Percentiles rank a stretch among this genome's conserved stretches.
Evolutionary conservation across 2,888 invertebrate species (phyloP).

Genomic region (Caenorhabditis macrosperma): DNA sequence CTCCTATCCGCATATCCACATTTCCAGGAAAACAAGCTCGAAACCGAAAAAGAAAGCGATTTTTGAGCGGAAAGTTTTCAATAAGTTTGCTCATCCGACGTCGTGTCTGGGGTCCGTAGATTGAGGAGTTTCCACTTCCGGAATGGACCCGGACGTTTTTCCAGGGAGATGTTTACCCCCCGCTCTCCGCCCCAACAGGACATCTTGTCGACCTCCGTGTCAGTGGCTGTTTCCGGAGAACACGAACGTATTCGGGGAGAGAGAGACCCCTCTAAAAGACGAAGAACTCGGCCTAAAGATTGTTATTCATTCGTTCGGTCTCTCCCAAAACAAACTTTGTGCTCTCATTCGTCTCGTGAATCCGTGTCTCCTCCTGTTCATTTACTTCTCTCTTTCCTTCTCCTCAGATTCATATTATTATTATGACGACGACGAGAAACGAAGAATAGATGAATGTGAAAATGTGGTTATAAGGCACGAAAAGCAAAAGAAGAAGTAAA

Average conservation of each 20-base stretch:
- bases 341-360: background rate
- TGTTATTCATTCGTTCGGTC: background rate
- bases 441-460: background rate
- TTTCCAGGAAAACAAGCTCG: too few relatives aligned
- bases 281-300: background rate
- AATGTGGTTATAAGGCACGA: background rate
- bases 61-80: background rate
- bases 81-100: too few relatives aligned
- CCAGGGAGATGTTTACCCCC: too few relatives aligned
- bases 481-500: background rate
- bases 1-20: too few relatives aligned
- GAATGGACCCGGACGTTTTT: too few relatives aligned
- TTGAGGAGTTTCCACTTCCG: too few relatives aligned
- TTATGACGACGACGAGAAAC: background rate
- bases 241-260: too few relatives aligned
- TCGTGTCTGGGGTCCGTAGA: too few relatives aligned
- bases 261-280: background rate
- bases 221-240: too few relatives aligned
- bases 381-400: background rate
- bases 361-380: background rate
- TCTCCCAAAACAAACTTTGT: background rate
- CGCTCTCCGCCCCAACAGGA: too few relatives aligned
- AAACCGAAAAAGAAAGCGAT: background rate
- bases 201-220: too few relatives aligned
- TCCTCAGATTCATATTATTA: background rate